A percentile compares a stretch with the other conserved stretches of the same genome.
phyloP scores from a whole-genome alignment of 2,888 invertebrate species.

The Taenaris catops region DNA sequence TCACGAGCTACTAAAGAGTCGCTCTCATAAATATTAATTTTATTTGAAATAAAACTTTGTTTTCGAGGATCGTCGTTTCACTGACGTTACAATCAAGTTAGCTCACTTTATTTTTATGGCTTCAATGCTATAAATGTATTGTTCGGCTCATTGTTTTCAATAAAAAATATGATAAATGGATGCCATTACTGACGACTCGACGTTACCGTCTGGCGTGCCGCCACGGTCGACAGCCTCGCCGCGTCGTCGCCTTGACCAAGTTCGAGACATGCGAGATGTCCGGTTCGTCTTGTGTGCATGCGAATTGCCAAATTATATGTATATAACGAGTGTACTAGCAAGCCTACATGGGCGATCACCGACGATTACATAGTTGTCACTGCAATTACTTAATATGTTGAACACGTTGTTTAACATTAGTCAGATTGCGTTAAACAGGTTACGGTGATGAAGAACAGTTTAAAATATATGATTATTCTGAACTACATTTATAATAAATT shows the following conservation, averaged over 20 bases:
- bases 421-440: too few relatives aligned
- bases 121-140: slow-evolving; percentile 10
- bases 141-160: slow-evolving; percentile 28
- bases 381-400: too few relatives aligned
- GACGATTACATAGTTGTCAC: too few relatives aligned
- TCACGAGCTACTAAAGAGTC: neutral
- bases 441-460: too few relatives aligned
- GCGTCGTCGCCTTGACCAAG: slow-evolving; percentile 65
- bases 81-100: slow-evolving; percentile 5
- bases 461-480: too few relatives aligned
- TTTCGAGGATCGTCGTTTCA: slow-evolving; percentile 1
- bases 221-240: slow-evolving; percentile 56
- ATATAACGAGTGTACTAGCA: too few relatives aligned
- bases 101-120: slow-evolving; percentile 4
- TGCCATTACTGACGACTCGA: slow-evolving; percentile 40
- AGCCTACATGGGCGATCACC: too few relatives aligned
- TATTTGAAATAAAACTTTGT: slow-evolving; percentile 3
- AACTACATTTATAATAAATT: too few relatives aligned
- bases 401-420: too few relatives aligned
- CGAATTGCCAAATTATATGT: slow-evolving; percentile 38
- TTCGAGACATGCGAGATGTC: slow-evolving; percentile 52
- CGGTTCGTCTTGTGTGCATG: slow-evolving; percentile 40
- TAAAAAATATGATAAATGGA: slow-evolving; percentile 56
- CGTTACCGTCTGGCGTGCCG: slow-evolving; percentile 52
- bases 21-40: slow-evolving; percentile 6